phyloP scores from a whole-genome alignment of 2,113 vertebrate species.

The Gallinago paraguaiae region DNA sequence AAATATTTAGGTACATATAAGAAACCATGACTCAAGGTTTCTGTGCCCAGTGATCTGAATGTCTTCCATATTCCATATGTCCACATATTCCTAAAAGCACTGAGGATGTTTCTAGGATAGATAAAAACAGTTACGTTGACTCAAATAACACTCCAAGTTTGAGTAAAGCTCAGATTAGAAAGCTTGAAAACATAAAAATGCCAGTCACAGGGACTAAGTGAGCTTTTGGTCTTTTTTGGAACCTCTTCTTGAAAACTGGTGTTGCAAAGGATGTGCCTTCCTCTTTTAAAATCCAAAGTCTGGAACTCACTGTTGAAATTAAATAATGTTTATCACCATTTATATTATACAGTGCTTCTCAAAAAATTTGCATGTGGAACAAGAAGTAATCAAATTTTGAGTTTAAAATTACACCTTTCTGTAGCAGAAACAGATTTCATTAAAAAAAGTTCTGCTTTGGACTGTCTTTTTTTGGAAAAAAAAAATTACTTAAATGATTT shows the following conservation, averaged over 20 bases:
- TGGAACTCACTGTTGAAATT: neutral
- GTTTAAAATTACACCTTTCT: neutral
- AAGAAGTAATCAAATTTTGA: neutral
- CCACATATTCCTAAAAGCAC: too few species aligned
- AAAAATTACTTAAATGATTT: neutral
- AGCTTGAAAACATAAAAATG: neutral
- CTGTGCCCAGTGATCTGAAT: neutral
- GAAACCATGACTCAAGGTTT: neutral
- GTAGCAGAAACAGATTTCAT: neutral
- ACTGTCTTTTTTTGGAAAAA: neutral
- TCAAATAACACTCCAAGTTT: neutral
- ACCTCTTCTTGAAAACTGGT: neutral
- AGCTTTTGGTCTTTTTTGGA: neutral
- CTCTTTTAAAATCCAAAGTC: neutral
- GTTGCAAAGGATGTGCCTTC: neutral
- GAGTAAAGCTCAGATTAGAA: neutral
- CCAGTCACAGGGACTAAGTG: neutral
- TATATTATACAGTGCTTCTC: neutral
- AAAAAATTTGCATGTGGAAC: neutral
- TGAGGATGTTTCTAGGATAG: neutral
- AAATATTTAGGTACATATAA: neutral
- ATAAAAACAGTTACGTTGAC: neutral
- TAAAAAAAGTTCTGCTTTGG: neutral
- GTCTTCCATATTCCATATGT: neutral
- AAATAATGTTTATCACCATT: neutral